phyloP scores from a whole-genome alignment of 2,113 vertebrate species.

The Pycnonotus jocosus region DNA sequence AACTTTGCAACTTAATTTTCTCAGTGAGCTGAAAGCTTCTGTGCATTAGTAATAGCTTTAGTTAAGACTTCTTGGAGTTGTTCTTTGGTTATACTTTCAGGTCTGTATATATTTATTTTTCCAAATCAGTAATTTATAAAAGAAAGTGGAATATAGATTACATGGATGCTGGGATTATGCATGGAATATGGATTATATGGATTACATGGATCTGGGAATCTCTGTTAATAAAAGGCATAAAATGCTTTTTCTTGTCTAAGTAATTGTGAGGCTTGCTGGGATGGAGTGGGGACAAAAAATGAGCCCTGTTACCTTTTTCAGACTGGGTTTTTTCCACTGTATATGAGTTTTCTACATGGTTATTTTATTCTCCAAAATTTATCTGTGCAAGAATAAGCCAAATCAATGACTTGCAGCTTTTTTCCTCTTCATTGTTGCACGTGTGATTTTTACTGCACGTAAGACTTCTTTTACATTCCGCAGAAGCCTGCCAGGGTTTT shows the following conservation, averaged over 20 bases:
- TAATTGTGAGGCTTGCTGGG: neutral
- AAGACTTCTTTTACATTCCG: neutral
- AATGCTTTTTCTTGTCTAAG: neutral
- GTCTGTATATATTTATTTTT: neutral
- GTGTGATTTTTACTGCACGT: neutral
- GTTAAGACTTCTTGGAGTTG: neutral
- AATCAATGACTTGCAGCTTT: neutral
- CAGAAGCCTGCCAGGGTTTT: neutral
- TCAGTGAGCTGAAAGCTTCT: neutral
- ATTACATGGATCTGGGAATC: neutral
- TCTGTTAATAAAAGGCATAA: neutral
- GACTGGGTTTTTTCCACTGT: neutral
- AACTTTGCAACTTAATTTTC: neutral
- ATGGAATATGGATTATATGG: neutral
- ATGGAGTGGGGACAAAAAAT: fast-evolving
- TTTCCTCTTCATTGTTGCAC: neutral
- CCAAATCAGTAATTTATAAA: neutral
- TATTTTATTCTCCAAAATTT: neutral
- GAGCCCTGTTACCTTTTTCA: neutral
- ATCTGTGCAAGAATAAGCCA: neutral
- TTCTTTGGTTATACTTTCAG: neutral
- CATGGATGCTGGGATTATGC: neutral
- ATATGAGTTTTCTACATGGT: neutral
- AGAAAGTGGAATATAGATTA: neutral
- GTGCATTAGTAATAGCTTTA: neutral